Conservation (phyloP, 2,113 vertebrate species). For the Seriola aureovittata region DNA sequence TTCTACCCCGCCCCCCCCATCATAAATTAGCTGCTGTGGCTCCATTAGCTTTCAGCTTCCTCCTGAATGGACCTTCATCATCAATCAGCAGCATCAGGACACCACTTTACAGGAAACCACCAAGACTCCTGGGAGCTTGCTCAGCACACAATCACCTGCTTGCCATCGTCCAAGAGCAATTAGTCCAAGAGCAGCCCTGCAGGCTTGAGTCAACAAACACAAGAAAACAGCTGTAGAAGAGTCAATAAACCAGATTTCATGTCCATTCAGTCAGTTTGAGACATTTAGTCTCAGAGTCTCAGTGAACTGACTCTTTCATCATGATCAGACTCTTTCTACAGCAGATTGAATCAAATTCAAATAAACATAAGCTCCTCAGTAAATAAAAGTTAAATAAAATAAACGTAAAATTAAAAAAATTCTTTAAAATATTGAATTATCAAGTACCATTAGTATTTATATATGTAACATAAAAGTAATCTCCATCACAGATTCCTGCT, state of each 20-base stretch:
- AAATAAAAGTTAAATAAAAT: too few relatives aligned
- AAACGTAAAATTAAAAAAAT: too few relatives aligned
- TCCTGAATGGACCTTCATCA: slow-evolving; percentile 45
- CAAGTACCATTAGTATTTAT: too few relatives aligned
- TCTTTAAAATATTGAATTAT: too few relatives aligned
- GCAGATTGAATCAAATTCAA: too few relatives aligned
- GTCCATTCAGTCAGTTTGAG: neutral
- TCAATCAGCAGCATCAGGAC: slow-evolving; percentile 48
- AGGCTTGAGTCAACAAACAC: neutral
- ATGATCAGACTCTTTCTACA: too few relatives aligned
- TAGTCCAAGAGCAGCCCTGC: slow-evolving; percentile 11
- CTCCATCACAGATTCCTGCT: too few relatives aligned
- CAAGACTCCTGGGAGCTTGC: slow-evolving; percentile 46
- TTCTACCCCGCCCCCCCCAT: slow-evolving; percentile 10
- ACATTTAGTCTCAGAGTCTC: too few relatives aligned
- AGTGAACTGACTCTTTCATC: too few relatives aligned
- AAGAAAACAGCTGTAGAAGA: neutral
- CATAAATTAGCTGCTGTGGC: slow-evolving; percentile 68
- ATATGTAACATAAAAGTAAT: too few relatives aligned
- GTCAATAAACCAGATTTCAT: neutral
- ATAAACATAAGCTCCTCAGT: too few relatives aligned
- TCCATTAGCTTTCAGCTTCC: slow-evolving; percentile 71
- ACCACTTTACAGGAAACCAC: slow-evolving; percentile 47
- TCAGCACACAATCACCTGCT: slow-evolving; percentile 25
- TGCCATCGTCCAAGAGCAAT: slow-evolving; percentile 16